Conservation (phyloP, 2,888 invertebrate species). For the Gibbula magus region DNA sequence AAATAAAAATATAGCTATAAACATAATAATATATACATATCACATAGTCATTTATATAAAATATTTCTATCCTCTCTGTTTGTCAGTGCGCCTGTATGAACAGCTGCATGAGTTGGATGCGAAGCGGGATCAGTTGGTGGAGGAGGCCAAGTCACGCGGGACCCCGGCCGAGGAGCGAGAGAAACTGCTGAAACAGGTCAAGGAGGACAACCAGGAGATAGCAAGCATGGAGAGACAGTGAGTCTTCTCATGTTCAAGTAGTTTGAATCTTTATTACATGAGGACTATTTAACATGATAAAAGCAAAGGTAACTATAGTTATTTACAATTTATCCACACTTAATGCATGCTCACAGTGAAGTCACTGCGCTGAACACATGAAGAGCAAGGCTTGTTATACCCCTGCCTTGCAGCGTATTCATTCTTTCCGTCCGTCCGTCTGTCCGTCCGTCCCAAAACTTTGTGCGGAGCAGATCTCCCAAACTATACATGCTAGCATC, state of each 20-base stretch:
- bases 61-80: too few relatives aligned
- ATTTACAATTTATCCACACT: too few relatives aligned
- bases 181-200: slow-evolving; percentile 84
- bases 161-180: slow-evolving; percentile 88
- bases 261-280: not conserved
- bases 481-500: too few relatives aligned
- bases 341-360: too few relatives aligned
- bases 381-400: too few relatives aligned
- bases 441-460: too few relatives aligned
- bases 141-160: slow-evolving; percentile 82
- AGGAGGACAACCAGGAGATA: slow-evolving; percentile 87
- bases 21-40: not conserved
- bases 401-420: too few relatives aligned
- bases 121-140: slow-evolving; percentile 81
- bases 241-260: slow-evolving; percentile 43
- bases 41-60: too few relatives aligned
- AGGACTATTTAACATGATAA: not conserved
- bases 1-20: too few relatives aligned
- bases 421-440: too few relatives aligned
- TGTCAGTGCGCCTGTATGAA: slow-evolving; percentile 78
- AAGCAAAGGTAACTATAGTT: not conserved
- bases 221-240: slow-evolving; percentile 84
- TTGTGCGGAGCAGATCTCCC: too few relatives aligned
- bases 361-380: too few relatives aligned
- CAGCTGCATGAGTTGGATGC: slow-evolving; percentile 80